Conservation (phyloP, 2,888 invertebrate species). For the Nemapogon koenigi region DNA sequence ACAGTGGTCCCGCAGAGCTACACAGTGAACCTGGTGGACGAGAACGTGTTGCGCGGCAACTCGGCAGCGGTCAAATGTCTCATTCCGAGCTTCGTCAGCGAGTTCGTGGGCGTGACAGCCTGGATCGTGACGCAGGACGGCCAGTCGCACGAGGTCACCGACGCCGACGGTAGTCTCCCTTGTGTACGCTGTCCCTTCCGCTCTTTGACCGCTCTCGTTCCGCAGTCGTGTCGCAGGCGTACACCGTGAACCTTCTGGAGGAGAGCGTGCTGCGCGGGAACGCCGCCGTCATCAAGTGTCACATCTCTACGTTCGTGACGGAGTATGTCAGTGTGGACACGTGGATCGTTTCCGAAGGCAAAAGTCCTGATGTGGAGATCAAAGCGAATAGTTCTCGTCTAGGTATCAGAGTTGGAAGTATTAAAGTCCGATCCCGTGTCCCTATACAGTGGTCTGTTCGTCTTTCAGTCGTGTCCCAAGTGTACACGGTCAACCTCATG, state of each 20-base stretch:
- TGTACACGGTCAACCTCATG: constrained; percentile 88
- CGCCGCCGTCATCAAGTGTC: constrained; percentile 89
- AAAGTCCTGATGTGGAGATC: constrained; percentile 51
- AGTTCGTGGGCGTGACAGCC: constrained; percentile 80
- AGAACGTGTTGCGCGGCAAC: constrained; percentile 84
- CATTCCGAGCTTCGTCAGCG: constrained; percentile 85
- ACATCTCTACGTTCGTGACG: constrained; percentile 91
- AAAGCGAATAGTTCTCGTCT: constrained; percentile 27
- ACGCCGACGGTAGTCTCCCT: constrained; percentile 34
- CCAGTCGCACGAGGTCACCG: constrained; percentile 37
- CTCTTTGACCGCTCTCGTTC: too few species aligned
- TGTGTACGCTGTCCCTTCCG: constrained; percentile 7
- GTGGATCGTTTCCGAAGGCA: constrained; percentile 83
- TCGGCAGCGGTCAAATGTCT: constrained; percentile 82
- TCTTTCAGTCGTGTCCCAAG: constrained; percentile 86
- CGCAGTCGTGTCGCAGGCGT: constrained; percentile 87
- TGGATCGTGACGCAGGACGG: constrained; percentile 75
- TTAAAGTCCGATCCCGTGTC: too few species aligned
- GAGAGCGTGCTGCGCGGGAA: constrained; percentile 90
- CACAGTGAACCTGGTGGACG: constrained; percentile 84
- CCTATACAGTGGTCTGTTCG: neutral
- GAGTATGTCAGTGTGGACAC: constrained; percentile 88
- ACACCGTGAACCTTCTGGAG: constrained; percentile 89
- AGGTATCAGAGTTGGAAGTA: constrained; percentile 5
- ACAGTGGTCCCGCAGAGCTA: constrained; percentile 70